These are phyloP conservation scores for Schizothorax lantsangensis DNA, from an alignment of 2,797 vertebrate genomes.

Conservation along the genomic window DNA sequence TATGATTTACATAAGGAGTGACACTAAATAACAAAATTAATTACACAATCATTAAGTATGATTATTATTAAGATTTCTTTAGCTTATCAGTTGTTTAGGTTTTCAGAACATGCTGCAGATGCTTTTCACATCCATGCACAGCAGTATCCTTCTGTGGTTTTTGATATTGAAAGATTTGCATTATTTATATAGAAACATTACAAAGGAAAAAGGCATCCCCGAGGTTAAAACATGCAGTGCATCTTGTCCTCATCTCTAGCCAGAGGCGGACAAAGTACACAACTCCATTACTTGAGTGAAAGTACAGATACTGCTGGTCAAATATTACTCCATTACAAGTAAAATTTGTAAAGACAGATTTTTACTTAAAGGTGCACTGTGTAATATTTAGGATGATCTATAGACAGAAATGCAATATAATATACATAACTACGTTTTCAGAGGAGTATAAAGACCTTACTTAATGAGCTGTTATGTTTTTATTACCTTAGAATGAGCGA, in stretches of 20 bases:
- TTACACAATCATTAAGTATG: background rate
- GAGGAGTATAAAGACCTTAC: too few species aligned
- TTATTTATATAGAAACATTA: conserved; percentile 1
- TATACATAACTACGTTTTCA: too few species aligned
- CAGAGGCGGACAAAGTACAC: too few species aligned
- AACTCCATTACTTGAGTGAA: too few species aligned
- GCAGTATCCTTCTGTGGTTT: background rate
- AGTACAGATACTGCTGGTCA: too few species aligned
- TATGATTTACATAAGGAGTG: background rate
- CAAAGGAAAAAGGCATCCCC: background rate
- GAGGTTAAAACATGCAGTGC: background rate
- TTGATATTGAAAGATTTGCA: background rate
- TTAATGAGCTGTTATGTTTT: too few species aligned
- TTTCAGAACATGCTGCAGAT: background rate
- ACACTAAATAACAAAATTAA: background rate
- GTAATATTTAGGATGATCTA: too few species aligned
- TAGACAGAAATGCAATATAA: too few species aligned
- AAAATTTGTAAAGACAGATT: too few species aligned
- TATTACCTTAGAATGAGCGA: too few species aligned
- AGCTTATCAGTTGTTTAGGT: background rate
- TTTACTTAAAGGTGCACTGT: too few species aligned
- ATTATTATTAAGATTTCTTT: background rate
- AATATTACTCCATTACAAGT: too few species aligned
- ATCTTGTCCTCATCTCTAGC: background rate
- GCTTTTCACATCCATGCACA: background rate